A percentile compares a stretch with the other conserved stretches of the same genome.
These are phyloP conservation scores for Eublepharis macularius DNA, from an alignment of 2,113 vertebrate genomes.

Conservation along the genomic window DNA sequence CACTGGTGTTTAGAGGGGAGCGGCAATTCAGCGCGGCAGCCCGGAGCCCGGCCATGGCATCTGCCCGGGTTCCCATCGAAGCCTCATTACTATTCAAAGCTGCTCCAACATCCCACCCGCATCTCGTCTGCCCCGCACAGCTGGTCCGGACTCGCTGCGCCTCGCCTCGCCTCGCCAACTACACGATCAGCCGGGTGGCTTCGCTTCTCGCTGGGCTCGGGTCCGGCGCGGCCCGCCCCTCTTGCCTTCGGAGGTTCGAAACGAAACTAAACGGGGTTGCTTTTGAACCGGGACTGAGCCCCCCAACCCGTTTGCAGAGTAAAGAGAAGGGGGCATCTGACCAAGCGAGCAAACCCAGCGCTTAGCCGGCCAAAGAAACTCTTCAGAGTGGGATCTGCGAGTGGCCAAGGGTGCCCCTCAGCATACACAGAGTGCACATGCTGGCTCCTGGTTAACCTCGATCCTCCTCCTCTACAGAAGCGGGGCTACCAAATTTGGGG, in stretches of 20 bases:
- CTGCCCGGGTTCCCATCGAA: constrained; percentile 97
- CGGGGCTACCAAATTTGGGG: neutral
- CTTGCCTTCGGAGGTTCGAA: too few relatives aligned
- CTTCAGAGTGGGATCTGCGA: neutral
- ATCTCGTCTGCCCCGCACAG: constrained; percentile 81
- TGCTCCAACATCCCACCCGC: constrained; percentile 93
- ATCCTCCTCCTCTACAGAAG: neutral
- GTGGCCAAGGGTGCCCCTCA: neutral
- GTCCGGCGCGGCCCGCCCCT: too few relatives aligned
- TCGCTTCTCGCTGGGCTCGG: neutral
- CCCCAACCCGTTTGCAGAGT: too few relatives aligned
- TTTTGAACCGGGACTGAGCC: too few relatives aligned
- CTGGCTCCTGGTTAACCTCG: neutral
- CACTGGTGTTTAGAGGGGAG: constrained; percentile 43
- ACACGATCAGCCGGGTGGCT: neutral
- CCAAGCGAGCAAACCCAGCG: too few relatives aligned
- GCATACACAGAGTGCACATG: neutral
- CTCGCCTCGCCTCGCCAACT: neutral
- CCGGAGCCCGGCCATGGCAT: constrained; percentile 82
- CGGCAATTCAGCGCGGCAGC: neutral
- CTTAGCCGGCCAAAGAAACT: neutral
- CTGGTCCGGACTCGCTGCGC: constrained; percentile 74
- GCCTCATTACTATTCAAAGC: constrained; percentile 89
- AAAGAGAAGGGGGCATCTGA: too few relatives aligned
- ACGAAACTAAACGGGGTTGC: too few relatives aligned